phyloP scores from a whole-genome alignment of 1,140 invertebrate species.

The Lepidotrigona ventralis region DNA sequence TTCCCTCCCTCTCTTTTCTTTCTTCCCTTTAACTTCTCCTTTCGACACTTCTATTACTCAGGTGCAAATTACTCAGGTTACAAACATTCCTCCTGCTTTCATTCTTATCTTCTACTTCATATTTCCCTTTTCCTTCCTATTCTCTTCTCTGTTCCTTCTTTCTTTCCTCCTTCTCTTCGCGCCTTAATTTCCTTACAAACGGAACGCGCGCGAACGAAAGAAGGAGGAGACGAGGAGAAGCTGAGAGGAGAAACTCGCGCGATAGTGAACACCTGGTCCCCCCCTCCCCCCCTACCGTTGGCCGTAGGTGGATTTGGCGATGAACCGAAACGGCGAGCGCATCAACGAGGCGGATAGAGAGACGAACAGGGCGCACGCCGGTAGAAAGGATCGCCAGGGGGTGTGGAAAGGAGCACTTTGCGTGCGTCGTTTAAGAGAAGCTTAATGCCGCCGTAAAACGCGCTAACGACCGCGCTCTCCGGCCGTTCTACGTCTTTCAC shows the following conservation, averaged over 20 bases:
- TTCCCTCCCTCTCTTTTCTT: no score
- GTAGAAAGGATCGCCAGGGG: background rate
- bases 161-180: background rate
- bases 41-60: no score
- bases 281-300: background rate
- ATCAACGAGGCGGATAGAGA: constrained; percentile 5
- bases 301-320: constrained; percentile 36
- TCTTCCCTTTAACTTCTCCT: background rate
- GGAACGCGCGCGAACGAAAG: no score
- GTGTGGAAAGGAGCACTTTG: constrained; percentile 54
- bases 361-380: background rate
- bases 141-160: no score
- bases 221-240: constrained; percentile 5
- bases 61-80: no score
- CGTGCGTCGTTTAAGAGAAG: constrained; percentile 71
- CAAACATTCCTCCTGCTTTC: no score
- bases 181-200: background rate
- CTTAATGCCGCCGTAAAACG: constrained; percentile 72
- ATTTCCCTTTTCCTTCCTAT: no score
- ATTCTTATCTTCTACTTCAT: no score
- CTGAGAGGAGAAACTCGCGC: constrained; percentile 26
- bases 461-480: constrained; percentile 62
- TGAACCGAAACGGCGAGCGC: constrained; percentile 1
- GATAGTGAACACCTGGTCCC: constrained; percentile 40
- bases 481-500: constrained; percentile 35